These are phyloP conservation scores for Invenusta paracnida DNA, from an alignment of 2,888 invertebrate species.

Conservation along the genomic window DNA sequence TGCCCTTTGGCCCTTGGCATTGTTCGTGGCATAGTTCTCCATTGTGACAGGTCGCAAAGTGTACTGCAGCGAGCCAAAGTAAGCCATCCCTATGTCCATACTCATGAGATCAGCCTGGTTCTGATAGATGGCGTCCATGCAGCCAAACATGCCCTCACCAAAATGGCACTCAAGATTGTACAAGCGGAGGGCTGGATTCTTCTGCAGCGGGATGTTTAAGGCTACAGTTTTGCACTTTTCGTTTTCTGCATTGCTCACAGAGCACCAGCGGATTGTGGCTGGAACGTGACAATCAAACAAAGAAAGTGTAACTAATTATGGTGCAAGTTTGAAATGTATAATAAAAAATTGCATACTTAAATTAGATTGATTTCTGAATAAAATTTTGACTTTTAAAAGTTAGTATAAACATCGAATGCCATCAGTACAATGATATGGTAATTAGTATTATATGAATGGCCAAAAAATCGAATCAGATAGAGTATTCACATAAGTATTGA, in stretches of 20 bases:
- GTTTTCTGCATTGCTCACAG: not conserved
- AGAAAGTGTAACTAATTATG: no score
- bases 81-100: constrained; percentile 21
- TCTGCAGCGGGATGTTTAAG: not conserved
- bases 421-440: no score
- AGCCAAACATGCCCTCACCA: not conserved
- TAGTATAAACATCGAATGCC: no score
- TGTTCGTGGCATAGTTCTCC: constrained; percentile 24
- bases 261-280: not conserved
- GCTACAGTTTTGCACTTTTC: not conserved
- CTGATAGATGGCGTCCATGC: constrained; percentile 23
- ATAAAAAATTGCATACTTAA: no score
- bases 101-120: constrained; percentile 31
- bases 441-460: no score
- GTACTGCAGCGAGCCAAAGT: constrained; percentile 1
- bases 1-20: not conserved
- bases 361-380: no score
- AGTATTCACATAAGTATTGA: no score
- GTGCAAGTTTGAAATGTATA: no score
- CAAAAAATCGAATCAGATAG: no score
- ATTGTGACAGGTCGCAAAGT: constrained; percentile 12
- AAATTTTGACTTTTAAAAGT: no score
- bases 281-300: no score
- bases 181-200: not conserved
- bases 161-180: not conserved